Evolutionary conservation across 1,140 invertebrate genomes (phyloP).

Genomic region (Drosophila sulfurigaster): DNA sequence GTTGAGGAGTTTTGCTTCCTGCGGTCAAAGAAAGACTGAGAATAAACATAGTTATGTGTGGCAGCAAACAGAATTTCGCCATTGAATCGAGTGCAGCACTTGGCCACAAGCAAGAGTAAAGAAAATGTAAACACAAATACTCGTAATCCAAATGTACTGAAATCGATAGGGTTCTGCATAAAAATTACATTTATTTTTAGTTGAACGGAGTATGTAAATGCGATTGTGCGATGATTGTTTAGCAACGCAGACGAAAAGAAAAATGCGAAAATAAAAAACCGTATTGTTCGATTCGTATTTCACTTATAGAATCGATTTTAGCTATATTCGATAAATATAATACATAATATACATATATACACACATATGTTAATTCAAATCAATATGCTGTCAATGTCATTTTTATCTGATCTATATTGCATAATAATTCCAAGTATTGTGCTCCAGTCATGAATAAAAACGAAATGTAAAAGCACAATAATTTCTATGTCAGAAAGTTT

Average conservation of each 20-base stretch:
- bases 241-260: too few species aligned
- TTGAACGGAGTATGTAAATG: neutral
- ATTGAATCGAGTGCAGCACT: conserved; percentile 16
- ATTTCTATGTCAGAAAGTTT: conserved; percentile 53
- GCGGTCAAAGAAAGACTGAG: conserved; percentile 10
- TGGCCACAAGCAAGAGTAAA: conserved; percentile 2
- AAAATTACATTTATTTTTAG: conserved; percentile 17
- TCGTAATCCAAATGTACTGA: neutral
- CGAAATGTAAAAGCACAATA: conserved; percentile 51
- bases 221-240: neutral
- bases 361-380: neutral
- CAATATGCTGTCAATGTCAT: neutral
- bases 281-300: too few species aligned
- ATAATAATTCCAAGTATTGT: conserved; percentile 12
- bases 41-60: neutral
- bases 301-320: too few species aligned
- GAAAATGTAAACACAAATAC: conserved; percentile 3
- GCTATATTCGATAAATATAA: neutral
- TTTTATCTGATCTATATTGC: conserved; percentile 13
- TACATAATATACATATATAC: neutral
- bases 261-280: too few species aligned
- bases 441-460: conserved; percentile 24
- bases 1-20: neutral
- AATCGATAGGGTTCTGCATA: conserved; percentile 7
- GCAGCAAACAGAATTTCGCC: neutral